Conservation (phyloP, 2,113 vertebrate genomes). For the Gallinago jamesoni region DNA sequence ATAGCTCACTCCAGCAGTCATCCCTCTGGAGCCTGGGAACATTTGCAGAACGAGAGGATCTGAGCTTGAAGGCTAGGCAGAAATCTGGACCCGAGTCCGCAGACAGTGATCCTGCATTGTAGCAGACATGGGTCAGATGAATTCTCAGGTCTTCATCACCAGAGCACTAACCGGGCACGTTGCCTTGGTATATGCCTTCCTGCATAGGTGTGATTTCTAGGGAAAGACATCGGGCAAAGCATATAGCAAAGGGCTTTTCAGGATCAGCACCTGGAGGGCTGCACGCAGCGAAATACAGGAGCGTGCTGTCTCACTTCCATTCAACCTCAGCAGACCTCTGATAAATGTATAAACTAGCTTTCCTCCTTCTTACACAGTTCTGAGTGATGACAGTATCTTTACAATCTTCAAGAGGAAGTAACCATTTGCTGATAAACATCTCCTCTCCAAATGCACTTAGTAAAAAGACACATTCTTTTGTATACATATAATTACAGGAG, state of each 20-base stretch:
- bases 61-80: background rate
- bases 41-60: background rate
- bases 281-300: background rate
- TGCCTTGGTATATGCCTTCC: background rate
- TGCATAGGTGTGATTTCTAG: background rate
- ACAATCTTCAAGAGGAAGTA: conserved; percentile 26
- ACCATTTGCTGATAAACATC: conserved; percentile 49
- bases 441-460: conserved; percentile 26
- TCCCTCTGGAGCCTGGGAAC: background rate
- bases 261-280: background rate
- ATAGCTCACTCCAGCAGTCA: background rate
- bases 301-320: background rate
- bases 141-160: background rate
- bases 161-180: background rate
- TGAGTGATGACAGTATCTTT: conserved; percentile 45
- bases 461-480: conserved; percentile 54
- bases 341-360: background rate
- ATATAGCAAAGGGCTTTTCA: background rate
- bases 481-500: conserved; percentile 69
- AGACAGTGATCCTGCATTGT: background rate
- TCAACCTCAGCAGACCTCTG: background rate
- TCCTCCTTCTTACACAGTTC: background rate
- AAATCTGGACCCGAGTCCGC: background rate
- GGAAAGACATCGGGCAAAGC: background rate
- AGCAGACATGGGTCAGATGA: background rate